Base-by-base conservation (phyloP, 2,888 invertebrate species). In the Euplexia lucipara region DNA sequence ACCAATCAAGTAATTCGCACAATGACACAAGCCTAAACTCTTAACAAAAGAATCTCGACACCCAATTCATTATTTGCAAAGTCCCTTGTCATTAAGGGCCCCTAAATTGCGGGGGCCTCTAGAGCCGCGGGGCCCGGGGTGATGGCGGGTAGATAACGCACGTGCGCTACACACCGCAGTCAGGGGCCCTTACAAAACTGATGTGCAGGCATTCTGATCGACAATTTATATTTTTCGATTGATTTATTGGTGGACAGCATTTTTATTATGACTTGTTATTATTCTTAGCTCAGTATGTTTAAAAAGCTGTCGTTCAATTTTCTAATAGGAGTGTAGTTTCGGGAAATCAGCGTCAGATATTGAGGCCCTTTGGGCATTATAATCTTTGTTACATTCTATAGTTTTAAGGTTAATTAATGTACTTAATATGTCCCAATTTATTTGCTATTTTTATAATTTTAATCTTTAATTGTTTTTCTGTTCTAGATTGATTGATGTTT, bases 101-200 rank as follows among this genome's bases (percentile, higher is more conserved):
- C 83, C 80, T 76, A 83, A 83, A 83, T 79, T 70, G 75, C 73
- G 74, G 75, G 73, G 78, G 66, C 67, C 73, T 69, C 34, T 61
- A 47, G 60, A 32, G 61, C 63, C 73, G 73, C 72, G 60, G 56
- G 70, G 49, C 59, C 61, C 68, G 56, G 57, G 60, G 52, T 42
- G 78, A 79, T 78, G 75, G 67, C 47, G 78, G 47, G 66, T 37
- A 75, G 86, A 86, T 86, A 84, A 75, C 83, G 82, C 86, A 86
- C 86, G 85, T 78, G 75, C 71, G 64, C 70, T 60, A 56, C 66
- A 57, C 70, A 49, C 76, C 63, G 45, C 60, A 39, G 45, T 56
- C 34, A 58, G 42, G 60, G 51, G 75, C 60, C 32, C 79, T 77
- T 49, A n/a, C 16, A 16, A 54, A 59, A n/a, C 16, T 79, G 80